Percentiles rank a stretch among this genome's conserved stretches.
phyloP scores from a whole-genome alignment of 2,888 invertebrate genomes.

The Heteromurus nitidus region DNA sequence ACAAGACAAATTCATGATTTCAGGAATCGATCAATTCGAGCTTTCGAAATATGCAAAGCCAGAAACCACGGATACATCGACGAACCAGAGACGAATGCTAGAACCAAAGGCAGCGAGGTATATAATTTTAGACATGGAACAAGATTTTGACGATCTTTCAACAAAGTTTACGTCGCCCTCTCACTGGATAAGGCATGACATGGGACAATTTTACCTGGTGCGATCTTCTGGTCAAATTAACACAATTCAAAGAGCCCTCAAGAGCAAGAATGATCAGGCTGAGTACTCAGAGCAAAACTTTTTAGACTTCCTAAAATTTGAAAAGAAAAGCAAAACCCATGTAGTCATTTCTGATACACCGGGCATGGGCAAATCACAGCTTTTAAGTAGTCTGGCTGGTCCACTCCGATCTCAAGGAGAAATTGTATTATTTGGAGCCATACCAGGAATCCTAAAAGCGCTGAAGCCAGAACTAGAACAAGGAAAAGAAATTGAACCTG shows the following conservation, averaged over 20 bases:
- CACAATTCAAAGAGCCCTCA: not conserved
- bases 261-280: not conserved
- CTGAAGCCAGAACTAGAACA: not conserved
- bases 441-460: no score
- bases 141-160: not conserved
- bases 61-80: no score
- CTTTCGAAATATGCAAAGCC: no score
- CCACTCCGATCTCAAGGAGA: not conserved
- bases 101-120: no score
- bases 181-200: constrained; percentile 3
- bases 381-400: not conserved
- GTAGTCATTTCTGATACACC: not conserved
- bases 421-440: not conserved
- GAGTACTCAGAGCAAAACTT: not conserved
- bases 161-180: not conserved
- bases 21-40: no score
- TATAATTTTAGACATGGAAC: not conserved
- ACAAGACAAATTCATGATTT: no score
- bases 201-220: no score
- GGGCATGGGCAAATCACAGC: not conserved
- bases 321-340: not conserved
- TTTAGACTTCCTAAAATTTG: not conserved
- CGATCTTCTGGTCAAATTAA: not conserved
- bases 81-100: no score
- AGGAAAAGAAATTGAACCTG: not conserved